These are phyloP conservation scores for Seriola aureovittata DNA, from an alignment of 2,113 vertebrate species.

Conservation along the genomic window DNA sequence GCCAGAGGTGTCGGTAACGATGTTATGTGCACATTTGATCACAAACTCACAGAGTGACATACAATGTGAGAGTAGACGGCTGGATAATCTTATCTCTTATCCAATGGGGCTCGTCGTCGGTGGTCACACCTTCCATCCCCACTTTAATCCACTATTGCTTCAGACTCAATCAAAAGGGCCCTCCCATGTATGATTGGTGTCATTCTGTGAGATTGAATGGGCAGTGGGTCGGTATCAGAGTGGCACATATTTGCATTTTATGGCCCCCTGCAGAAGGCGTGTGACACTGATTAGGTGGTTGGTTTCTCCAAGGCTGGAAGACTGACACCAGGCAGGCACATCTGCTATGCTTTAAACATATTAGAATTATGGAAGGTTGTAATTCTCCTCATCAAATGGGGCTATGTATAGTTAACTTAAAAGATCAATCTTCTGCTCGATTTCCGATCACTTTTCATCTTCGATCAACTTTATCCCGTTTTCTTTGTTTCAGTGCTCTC, in stretches of 20 bases:
- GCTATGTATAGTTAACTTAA: neutral
- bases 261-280: slow-evolving; percentile 84
- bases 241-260: slow-evolving; percentile 88
- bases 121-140: slow-evolving; percentile 20
- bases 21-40: slow-evolving; percentile 48
- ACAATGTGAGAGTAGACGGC: slow-evolving; percentile 13
- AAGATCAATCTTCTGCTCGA: slow-evolving; percentile 9
- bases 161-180: slow-evolving; percentile 59
- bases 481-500: slow-evolving; percentile 26
- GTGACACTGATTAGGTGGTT: slow-evolving; percentile 76
- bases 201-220: slow-evolving; percentile 81
- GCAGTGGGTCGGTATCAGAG: slow-evolving; percentile 65
- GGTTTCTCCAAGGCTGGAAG: slow-evolving; percentile 33
- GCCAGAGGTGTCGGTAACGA: slow-evolving; percentile 58
- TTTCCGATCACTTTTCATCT: slow-evolving; percentile 31
- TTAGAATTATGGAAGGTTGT: neutral
- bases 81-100: slow-evolving; percentile 46
- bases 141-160: slow-evolving; percentile 18
- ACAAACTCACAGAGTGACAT: slow-evolving; percentile 26
- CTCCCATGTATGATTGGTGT: slow-evolving; percentile 80
- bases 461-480: slow-evolving; percentile 14
- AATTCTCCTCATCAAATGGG: neutral
- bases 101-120: neutral
- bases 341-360: slow-evolving; percentile 47
- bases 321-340: slow-evolving; percentile 34